Base-by-base conservation (phyloP, 2,113 vertebrate species). In the Myiozetetes cayanensis region DNA sequence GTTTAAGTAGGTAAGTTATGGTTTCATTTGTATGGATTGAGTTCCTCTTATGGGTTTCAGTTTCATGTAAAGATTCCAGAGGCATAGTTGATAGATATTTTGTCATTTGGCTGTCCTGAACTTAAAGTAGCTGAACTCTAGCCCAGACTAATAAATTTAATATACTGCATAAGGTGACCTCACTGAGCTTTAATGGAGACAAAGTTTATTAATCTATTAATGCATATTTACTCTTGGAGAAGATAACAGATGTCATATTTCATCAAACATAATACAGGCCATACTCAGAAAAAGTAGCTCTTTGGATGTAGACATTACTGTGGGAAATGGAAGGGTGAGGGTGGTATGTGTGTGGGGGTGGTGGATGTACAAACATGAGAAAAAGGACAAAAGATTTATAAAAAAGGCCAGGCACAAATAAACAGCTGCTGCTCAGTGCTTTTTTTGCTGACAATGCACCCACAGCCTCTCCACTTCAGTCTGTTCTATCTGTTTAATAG, bases 201-300 rank as follows among this genome's bases (percentile, higher is more conserved):
- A 53, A 79, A 89, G 58, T 84, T 82, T 87, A 47, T 68, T 94
- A 74, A 73, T 90, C 23, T 84, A 53, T 89, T 91, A 93, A 86
- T 76, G 37, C 43, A 84, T 93, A 83, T 83, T 95, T 82, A 55
- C 52, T 88, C 89, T 49, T 14, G 15, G 50, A 87, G 53, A 92
- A 94, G 56, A 95, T 28, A 95, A 84, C n/a, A 92, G 41, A 82
- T 76, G 31, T 39, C 46, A 39, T 75, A 46, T 93, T 93, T 96
- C 65, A 86, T 62, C 84, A 22, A 73, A 37, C 14, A 31, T 52
- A 72, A 72, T 43, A 28, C 16, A 76, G 55, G 10, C 20, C 15
- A 63, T 58, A 28, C 18, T 59, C 53, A 91, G 59, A 47, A 89
- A 44, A 14, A 77, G 33, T 9, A 89, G 47, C 7, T 76, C 67